These are phyloP conservation scores for Tetramorium simillimum DNA, from an alignment of 1,140 invertebrate genomes.

Conservation along the genomic window DNA sequence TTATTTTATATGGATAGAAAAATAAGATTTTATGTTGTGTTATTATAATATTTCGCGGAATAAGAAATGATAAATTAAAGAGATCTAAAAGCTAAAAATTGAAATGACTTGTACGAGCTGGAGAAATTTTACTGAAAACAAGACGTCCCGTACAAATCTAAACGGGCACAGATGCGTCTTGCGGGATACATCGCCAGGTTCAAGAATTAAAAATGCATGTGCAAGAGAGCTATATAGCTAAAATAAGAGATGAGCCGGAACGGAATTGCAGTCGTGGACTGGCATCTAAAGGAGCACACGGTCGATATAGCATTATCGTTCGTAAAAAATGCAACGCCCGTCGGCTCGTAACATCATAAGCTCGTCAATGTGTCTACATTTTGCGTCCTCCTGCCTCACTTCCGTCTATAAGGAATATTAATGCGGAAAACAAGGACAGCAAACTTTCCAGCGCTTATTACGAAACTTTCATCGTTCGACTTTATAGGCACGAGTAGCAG, in stretches of 20 bases:
- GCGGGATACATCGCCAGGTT: not conserved
- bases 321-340: slow-evolving; percentile 67
- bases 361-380: not conserved
- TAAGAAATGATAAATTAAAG: not conserved
- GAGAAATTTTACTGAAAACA: not conserved
- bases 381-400: not conserved
- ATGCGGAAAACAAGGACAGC: not conserved
- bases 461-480: slow-evolving; percentile 15
- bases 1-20: not conserved
- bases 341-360: slow-evolving; percentile 27
- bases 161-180: not conserved
- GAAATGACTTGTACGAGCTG: not conserved
- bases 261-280: not conserved
- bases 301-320: slow-evolving; percentile 58
- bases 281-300: not conserved
- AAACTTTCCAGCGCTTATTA: slow-evolving; percentile 9
- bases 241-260: slow-evolving; percentile 33
- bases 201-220: slow-evolving; percentile 8
- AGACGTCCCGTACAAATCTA: not conserved
- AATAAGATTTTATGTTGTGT: not conserved
- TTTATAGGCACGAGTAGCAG: not conserved
- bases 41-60: not conserved
- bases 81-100: not conserved
- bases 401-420: not conserved
- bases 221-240: not conserved